Percentiles rank a stretch among this genome's conserved stretches.
phyloP scores from a whole-genome alignment of 2,113 vertebrate species.

The Ginglymostoma cirratum region DNA sequence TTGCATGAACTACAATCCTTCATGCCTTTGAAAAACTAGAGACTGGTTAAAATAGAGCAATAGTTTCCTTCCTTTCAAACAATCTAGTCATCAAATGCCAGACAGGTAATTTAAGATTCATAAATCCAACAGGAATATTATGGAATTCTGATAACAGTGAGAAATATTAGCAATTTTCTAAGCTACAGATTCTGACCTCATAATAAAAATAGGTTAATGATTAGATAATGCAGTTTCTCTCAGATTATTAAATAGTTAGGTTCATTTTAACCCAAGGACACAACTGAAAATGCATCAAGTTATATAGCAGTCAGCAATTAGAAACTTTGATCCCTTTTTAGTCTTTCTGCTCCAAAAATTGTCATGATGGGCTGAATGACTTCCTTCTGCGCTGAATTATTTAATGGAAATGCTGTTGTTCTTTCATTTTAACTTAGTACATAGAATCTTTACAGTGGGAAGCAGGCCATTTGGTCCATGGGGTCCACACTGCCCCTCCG shows the following conservation, averaged over 20 bases:
- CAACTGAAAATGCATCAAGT: not conserved
- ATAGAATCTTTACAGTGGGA: too few relatives aligned
- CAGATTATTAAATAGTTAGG: not conserved
- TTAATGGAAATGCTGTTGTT: not conserved
- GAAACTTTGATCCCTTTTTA: not conserved
- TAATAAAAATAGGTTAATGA: not conserved
- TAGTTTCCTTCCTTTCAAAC: not conserved
- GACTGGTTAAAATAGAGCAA: not conserved
- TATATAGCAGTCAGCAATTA: not conserved
- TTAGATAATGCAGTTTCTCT: not conserved
- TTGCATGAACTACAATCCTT: not conserved
- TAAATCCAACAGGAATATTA: not conserved
- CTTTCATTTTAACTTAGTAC: not conserved
- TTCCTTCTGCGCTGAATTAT: not conserved
- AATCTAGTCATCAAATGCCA: not conserved
- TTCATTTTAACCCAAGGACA: not conserved
- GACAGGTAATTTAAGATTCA: not conserved
- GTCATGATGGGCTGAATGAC: too few relatives aligned
- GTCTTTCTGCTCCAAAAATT: not conserved
- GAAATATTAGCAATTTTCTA: not conserved
- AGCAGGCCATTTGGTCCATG: too few relatives aligned
- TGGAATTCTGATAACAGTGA: not conserved
- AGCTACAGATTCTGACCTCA: not conserved
- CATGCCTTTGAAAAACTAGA: not conserved
- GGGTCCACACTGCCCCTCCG: too few relatives aligned